Conservation (phyloP, 1,140 invertebrate genomes). For the Platyscapa corneri region DNA sequence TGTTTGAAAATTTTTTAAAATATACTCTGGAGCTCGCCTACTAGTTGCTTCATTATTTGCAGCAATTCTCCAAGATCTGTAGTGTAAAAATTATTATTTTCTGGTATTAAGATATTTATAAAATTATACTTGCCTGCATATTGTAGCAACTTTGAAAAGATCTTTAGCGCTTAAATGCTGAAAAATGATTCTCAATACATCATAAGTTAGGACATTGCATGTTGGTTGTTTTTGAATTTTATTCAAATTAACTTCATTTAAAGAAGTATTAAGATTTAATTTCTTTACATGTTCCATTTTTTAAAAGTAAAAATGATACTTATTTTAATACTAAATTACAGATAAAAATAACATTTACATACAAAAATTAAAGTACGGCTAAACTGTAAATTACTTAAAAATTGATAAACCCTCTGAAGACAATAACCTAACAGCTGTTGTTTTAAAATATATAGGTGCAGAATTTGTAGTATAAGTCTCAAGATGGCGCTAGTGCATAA, state of each 20-base stretch:
- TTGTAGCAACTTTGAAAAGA: slow-evolving; percentile 58
- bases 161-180: slow-evolving; percentile 63
- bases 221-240: slow-evolving; percentile 18
- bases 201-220: slow-evolving; percentile 61
- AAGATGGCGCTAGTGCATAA: not conserved
- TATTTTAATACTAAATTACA: not conserved
- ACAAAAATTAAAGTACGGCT: not conserved
- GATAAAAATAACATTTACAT: not conserved
- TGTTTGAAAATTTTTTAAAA: slow-evolving; percentile 43
- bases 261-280: not conserved
- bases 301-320: not conserved
- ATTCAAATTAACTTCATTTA: not conserved
- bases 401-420: not conserved
- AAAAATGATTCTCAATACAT: slow-evolving; percentile 67
- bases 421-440: not conserved
- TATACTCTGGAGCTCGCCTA: slow-evolving; percentile 52
- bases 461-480: not conserved
- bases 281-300: slow-evolving; percentile 44
- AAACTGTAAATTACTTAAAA: not conserved
- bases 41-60: slow-evolving; percentile 57
- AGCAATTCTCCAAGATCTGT: slow-evolving; percentile 64
- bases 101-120: not conserved
- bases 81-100: slow-evolving; percentile 44
- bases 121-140: slow-evolving; percentile 62
- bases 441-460: not conserved